Evolutionary conservation across 2,113 vertebrate species (phyloP).

Genomic region (Mormyrus lacerda): DNA sequence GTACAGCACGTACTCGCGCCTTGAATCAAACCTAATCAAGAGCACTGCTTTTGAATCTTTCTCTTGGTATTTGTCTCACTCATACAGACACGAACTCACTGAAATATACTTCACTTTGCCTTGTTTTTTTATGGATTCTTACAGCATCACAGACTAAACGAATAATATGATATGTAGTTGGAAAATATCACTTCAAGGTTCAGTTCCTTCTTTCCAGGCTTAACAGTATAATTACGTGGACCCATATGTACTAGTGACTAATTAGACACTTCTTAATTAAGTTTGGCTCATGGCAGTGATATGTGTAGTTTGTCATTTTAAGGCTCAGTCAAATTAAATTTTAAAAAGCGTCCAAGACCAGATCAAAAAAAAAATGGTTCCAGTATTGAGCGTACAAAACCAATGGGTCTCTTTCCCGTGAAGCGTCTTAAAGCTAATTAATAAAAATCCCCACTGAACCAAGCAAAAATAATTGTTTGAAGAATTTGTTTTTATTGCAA

Average conservation of each 20-base stretch:
- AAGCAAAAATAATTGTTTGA: not conserved
- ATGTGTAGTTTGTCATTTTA: not conserved
- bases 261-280: not conserved
- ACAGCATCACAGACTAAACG: not conserved
- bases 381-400: not conserved
- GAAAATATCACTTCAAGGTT: not conserved
- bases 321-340: not conserved
- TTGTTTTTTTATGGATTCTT: not conserved
- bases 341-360: not conserved
- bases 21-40: not conserved
- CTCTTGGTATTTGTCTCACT: not conserved
- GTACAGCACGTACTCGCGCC: not conserved
- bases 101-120: not conserved
- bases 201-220: not conserved
- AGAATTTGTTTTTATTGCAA: not conserved
- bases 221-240: not conserved
- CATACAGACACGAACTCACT: not conserved
- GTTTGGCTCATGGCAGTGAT: not conserved
- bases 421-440: not conserved
- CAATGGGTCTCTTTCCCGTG: not conserved
- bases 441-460: not conserved
- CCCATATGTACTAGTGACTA: not conserved
- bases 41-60: conserved; percentile 10
- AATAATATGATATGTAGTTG: not conserved
- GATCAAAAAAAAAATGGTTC: not conserved